Evolutionary conservation across 2,888 invertebrate genomes (phyloP).

Genomic region (Anaspis maculata): DNA sequence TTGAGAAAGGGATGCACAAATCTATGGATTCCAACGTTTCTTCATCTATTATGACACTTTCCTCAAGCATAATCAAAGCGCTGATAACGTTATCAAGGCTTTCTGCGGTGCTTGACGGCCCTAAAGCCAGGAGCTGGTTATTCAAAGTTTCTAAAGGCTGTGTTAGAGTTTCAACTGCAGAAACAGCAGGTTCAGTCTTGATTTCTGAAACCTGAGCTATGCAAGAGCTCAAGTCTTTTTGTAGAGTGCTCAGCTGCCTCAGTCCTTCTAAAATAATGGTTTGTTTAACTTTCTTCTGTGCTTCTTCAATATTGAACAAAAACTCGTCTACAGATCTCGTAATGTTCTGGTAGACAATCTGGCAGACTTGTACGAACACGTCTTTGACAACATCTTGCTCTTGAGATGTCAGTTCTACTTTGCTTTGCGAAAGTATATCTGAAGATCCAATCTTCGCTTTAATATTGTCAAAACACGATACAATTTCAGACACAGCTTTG

Average conservation of each 20-base stretch:
- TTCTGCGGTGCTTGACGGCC: conserved; percentile 22
- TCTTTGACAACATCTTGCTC: conserved; percentile 34
- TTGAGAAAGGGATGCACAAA: conserved; percentile 27
- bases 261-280: conserved; percentile 33
- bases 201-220: conserved; percentile 28
- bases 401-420: conserved; percentile 20
- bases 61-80: conserved; percentile 35
- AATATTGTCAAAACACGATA: conserved; percentile 31
- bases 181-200: conserved; percentile 34
- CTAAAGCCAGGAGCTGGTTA: conserved; percentile 32
- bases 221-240: conserved; percentile 34
- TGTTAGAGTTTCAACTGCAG: conserved; percentile 44
- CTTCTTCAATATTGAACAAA: conserved; percentile 34
- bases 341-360: conserved; percentile 36
- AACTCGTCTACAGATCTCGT: conserved; percentile 36
- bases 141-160: conserved; percentile 44
- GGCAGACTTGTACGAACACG: conserved; percentile 38
- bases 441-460: conserved; percentile 14
- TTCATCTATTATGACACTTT: conserved; percentile 30
- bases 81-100: conserved; percentile 33
- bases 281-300: conserved; percentile 30
- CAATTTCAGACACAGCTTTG: conserved; percentile 31
- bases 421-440: conserved; percentile 9
- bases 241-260: conserved; percentile 33
- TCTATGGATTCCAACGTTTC: conserved; percentile 26